Percentiles rank a stretch among this genome's conserved stretches.
These are phyloP conservation scores for Opisthograptis luteolata DNA, from an alignment of 2,888 invertebrate species.

Conservation along the genomic window DNA sequence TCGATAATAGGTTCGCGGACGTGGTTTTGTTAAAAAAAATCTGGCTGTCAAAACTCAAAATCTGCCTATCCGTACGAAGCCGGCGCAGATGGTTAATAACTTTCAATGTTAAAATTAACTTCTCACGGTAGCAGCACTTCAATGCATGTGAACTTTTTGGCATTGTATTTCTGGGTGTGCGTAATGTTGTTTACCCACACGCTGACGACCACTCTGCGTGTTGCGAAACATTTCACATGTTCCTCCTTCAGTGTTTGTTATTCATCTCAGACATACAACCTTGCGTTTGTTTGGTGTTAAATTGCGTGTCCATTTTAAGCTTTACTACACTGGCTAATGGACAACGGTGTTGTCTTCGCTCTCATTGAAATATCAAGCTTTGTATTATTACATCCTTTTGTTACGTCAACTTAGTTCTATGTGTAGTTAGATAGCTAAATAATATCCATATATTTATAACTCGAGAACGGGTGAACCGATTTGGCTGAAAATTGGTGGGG, in stretches of 20 bases:
- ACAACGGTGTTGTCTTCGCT: constrained; percentile 29
- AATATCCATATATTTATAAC: too few relatives aligned
- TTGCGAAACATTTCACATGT: constrained; percentile 66
- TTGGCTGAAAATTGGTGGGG: too few relatives aligned
- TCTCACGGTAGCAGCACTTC: constrained; percentile 53
- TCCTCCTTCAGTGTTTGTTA: constrained; percentile 45
- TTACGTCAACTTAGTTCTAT: too few relatives aligned
- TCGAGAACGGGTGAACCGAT: too few relatives aligned
- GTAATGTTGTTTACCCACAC: constrained; percentile 58
- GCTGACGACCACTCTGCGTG: constrained; percentile 53
- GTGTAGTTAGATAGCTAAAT: too few relatives aligned
- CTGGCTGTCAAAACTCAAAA: too few relatives aligned
- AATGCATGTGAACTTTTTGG: constrained; percentile 73
- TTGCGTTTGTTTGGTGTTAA: constrained; percentile 58
- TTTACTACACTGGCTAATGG: constrained; percentile 44
- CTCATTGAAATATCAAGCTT: constrained; percentile 39
- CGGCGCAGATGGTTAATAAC: too few relatives aligned
- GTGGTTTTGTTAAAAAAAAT: too few relatives aligned
- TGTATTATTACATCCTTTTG: too few relatives aligned
- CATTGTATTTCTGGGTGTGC: constrained; percentile 72
- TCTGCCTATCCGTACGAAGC: too few relatives aligned
- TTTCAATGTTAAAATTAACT: constrained; percentile 46
- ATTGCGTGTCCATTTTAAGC: constrained; percentile 51
- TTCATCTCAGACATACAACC: constrained; percentile 65
- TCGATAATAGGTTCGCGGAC: too few relatives aligned